phyloP scores from a whole-genome alignment of 2,797 vertebrate genomes.

The Melanotaenia pygmaea region DNA sequence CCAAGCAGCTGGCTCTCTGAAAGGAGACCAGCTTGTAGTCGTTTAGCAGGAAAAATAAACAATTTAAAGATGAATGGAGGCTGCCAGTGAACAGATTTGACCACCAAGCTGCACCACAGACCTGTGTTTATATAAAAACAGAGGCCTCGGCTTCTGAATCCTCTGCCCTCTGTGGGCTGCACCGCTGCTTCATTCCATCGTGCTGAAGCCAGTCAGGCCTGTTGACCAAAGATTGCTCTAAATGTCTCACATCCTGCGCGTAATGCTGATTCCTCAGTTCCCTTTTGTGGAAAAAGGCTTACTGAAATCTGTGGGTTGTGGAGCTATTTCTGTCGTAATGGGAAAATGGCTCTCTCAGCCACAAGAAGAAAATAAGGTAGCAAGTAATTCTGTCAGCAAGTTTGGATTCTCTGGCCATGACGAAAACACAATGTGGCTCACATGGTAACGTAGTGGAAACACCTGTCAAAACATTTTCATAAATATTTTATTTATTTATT shows the following conservation, averaged over 20 bases:
- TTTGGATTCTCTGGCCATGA: constrained; percentile 61
- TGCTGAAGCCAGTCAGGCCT: constrained; percentile 50
- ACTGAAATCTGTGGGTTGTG: constrained; percentile 28
- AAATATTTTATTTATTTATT: constrained; percentile 50
- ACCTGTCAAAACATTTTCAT: constrained; percentile 76
- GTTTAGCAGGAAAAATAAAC: neutral
- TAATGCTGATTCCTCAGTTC: constrained; percentile 51
- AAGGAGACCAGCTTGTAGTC: constrained; percentile 19
- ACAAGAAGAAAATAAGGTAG: constrained; percentile 52
- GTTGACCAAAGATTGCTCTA: constrained; percentile 61
- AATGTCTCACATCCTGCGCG: constrained; percentile 55
- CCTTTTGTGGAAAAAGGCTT: constrained; percentile 60
- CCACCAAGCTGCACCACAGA: constrained; percentile 42
- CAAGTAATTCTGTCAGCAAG: constrained; percentile 36
- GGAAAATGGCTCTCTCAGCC: constrained; percentile 54
- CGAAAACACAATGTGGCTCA: constrained; percentile 43
- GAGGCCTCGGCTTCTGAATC: constrained; percentile 45
- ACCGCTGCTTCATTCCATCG: constrained; percentile 53
- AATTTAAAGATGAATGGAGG: constrained; percentile 5
- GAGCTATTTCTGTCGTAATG: constrained; percentile 62
- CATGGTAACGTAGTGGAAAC: constrained; percentile 54
- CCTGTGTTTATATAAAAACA: constrained; percentile 53
- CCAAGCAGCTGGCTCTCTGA: constrained; percentile 31
- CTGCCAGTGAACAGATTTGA: constrained; percentile 44
- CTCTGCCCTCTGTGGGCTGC: constrained; percentile 36